These are phyloP conservation scores for Limnothrissa miodon DNA, from an alignment of 2,113 vertebrate species.

Conservation along the genomic window DNA sequence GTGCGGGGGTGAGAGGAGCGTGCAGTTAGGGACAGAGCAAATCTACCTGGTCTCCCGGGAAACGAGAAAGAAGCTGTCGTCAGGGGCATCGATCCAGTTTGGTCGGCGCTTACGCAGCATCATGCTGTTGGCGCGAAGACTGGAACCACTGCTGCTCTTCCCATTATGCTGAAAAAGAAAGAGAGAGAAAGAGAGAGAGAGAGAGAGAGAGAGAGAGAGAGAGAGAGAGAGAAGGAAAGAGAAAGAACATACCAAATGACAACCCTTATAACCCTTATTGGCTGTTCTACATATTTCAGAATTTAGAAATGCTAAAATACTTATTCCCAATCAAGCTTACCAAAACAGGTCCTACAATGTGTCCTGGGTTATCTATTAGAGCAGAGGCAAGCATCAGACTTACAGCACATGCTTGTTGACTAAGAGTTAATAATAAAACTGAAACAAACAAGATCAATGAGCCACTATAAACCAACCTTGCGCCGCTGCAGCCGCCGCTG, in stretches of 20 bases:
- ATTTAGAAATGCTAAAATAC: not conserved
- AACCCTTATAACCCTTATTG: too few relatives aligned
- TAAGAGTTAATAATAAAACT: not conserved
- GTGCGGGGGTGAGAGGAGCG: not conserved
- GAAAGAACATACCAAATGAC: not conserved
- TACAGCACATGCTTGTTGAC: not conserved
- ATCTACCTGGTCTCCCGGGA: constrained; percentile 89
- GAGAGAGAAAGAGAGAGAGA: not conserved
- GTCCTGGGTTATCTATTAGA: constrained; percentile 78
- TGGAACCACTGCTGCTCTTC: constrained; percentile 69
- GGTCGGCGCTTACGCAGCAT: constrained; percentile 84
- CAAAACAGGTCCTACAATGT: constrained; percentile 75
- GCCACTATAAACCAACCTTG: constrained; percentile 32
- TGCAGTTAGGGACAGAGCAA: constrained; percentile 49
- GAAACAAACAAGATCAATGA: not conserved
- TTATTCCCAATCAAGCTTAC: constrained; percentile 62
- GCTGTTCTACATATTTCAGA: not conserved
- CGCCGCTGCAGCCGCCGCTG: constrained; percentile 26
- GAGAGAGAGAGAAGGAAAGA: not conserved
- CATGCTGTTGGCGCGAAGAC: constrained; percentile 70
- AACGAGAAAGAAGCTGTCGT: constrained; percentile 89
- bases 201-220: not conserved
- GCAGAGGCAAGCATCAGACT: constrained; percentile 28
- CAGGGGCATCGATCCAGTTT: constrained; percentile 87
- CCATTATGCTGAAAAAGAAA: constrained; percentile 75